phyloP scores from a whole-genome alignment of 2,797 vertebrate species.

The Hozukius guyotensis region DNA sequence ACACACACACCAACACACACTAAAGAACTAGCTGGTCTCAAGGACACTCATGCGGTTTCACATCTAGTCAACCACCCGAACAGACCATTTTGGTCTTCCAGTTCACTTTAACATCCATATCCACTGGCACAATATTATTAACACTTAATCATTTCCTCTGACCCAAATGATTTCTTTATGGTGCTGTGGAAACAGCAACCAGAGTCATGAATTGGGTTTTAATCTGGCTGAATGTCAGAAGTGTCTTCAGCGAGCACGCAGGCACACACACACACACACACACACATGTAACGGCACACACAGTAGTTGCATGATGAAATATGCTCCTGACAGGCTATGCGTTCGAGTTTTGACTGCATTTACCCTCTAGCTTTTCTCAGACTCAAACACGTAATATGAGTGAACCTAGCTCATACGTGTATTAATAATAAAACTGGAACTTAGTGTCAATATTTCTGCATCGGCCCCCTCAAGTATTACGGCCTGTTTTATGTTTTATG shows the following conservation, averaged over 20 bases:
- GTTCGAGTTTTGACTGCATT: background rate
- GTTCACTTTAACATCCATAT: constrained; percentile 66
- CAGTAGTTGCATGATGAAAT: constrained; percentile 41
- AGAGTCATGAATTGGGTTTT: constrained; percentile 60
- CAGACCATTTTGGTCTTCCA: constrained; percentile 66
- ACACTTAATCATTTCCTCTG: constrained; percentile 75
- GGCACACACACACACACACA: background rate
- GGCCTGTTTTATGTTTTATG: constrained; percentile 48
- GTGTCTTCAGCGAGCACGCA: constrained; percentile 31
- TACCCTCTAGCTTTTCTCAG: constrained; percentile 17
- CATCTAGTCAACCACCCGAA: constrained; percentile 73
- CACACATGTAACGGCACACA: constrained; percentile 23
- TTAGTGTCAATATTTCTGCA: constrained; percentile 47
- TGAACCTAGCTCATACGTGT: constrained; percentile 10
- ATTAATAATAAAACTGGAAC: constrained; percentile 49
- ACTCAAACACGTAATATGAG: constrained; percentile 27
- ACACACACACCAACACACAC: constrained; percentile 17
- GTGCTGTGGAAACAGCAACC: constrained; percentile 73
- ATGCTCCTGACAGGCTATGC: constrained; percentile 7
- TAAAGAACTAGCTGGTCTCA: constrained; percentile 56
- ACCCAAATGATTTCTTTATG: constrained; percentile 73
- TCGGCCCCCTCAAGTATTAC: constrained; percentile 17
- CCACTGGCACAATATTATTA: constrained; percentile 72
- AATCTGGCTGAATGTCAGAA: constrained; percentile 62
- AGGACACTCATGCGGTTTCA: constrained; percentile 77